Base-by-base conservation (phyloP, 2,888 invertebrate species). In the Xestia rhomboidea region DNA sequence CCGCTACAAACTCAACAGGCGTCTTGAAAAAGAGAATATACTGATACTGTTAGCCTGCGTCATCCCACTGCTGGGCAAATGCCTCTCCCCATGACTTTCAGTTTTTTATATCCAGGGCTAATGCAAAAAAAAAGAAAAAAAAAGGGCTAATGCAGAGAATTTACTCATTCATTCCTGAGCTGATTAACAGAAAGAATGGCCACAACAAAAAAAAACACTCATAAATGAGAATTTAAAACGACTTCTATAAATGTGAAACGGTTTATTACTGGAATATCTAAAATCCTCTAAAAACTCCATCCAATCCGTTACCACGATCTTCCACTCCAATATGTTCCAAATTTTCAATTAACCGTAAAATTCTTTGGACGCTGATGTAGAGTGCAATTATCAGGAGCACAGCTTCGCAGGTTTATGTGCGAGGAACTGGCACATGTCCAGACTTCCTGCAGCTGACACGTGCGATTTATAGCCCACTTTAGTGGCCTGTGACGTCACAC, bases 381-480 rank as follows among this genome's bases (percentile, higher is more conserved):
- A 72, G 74, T 73, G 66, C 72, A 79, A 80, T 76, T 84, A 79
- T 75, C 88, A 77, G 72, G 77, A 81, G 41, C 54, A 66, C 54
- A 30, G 69, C 46, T 83, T 68, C 13, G 74, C 67, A 73, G 76
- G 77, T 68, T 77, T 68, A 75, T 67, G 73, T 73, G 49, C 69
- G 46, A 63, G 38, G 38, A 73, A 69, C 74, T 89, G 89, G 88
- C 85, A 75, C 72, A 27, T 46, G 63, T 79, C 88, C 88, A 88
- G 79, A 54, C 54, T 67, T 34, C 68, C 69, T 79, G 82, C 70
- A 81, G 83, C 81, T 81, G 85, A 84, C 84, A 80, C 69, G 34
- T 73, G 75, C 77, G 73, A 87, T 89, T 90, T 90, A 89, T 88
- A 60, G 79, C 77, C 76, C 76, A 77, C 81, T 82, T 78, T 68